Base-by-base conservation (phyloP, 2,888 invertebrate species). In the Tolmerus cingulatus region DNA sequence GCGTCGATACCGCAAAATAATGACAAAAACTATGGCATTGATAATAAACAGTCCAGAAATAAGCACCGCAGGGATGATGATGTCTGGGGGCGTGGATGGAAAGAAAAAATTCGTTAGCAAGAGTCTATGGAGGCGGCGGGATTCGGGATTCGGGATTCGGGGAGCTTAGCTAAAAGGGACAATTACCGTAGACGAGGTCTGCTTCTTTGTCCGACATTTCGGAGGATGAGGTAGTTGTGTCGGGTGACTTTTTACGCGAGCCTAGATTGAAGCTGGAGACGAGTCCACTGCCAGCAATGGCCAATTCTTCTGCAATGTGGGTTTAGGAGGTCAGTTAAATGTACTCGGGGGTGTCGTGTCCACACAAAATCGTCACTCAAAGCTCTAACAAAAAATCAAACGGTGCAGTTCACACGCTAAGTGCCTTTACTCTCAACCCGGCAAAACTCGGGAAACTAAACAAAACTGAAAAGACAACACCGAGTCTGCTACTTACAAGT, bases 11-110 rank as follows among this genome's bases (percentile, higher is more conserved):
- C 89, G 88, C 89, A 96, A 95, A 91, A 96, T 96, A 90, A 96
- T 94, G 91, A 96, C 95, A 85, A 96, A 94, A 91, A 96, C 95
- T 91, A 95, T 94, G 86, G 95, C 95, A 91, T 96, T 96, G 88
- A 96, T 94, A 89, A 95, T 93, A 92, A 96, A 95, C 85, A 96
- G 93, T 89, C 94, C 94, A 89, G 95, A 94, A 92, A 96, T 96
- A 90, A 96, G 93, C 87, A 95, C 92, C 90, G 95, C 94, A 91
- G 96, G 96, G 90, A 96, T 94, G 90, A 96, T 93, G 90, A 96
- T 94, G 92, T 96, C 96, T 96, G 66, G 27, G 23, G 66, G 12
- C n/a, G 19, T 46, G 37, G 7, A n/a, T 16, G 51, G n/a, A n/a
- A 87, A 82, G 81, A 78, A 87, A 87, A 46, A 87, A 85, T 78